Evolutionary conservation across 2,888 invertebrate species (phyloP), one percentile per base, ranked within the genome.

Genomic region (Hyalella azteca): DNA sequence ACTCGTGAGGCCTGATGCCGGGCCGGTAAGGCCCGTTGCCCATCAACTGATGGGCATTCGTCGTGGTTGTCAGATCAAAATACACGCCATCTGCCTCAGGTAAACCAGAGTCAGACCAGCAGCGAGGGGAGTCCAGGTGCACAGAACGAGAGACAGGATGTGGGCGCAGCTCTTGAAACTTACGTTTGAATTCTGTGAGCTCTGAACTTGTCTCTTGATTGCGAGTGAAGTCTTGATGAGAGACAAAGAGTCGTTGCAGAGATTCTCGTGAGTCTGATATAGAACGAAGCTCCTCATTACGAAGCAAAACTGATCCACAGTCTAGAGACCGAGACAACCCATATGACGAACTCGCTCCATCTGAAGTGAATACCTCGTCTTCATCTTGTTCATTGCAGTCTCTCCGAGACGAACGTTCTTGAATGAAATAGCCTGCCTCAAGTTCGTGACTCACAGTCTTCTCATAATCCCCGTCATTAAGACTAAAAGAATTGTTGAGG

Each of bases 401-500:
- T 36, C 59, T 11, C 39, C 9, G 9, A n/a, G n/a, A n/a, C n/a
- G n/a, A 29, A n/a, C 32, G 59, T 39, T 11, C 36, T 36, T 22
- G 15, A 54, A 39, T 39, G 78, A 54, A 59, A 75, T 13, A 75
- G 75, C n/a, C 50, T 32, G 59, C 59, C 36, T 54, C 78, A 22
- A 3, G 78, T 59, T 54, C 59, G 50, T 39, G 26, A 39, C 59
- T 59, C 45, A 19, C 45, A 19, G 50, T 22, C 26, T 39, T 45
- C 0, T 48, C 40, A 19, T 73, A 45, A 29, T 66, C 73, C n/a
- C 54, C 79, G 39, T 91, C 89, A 19, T 88, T 86, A 13, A 83
- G 84, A 85, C 78, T 86, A 85, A 90, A 87, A 85, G 89, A 90
- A 85, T 91, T 91, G 83, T 93, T 86, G 85, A 90, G 87, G 85